Percentiles rank a stretch among this genome's conserved stretches.
Evolutionary conservation across 2,113 vertebrate genomes (phyloP).

Genomic region (Pagrus major): DNA sequence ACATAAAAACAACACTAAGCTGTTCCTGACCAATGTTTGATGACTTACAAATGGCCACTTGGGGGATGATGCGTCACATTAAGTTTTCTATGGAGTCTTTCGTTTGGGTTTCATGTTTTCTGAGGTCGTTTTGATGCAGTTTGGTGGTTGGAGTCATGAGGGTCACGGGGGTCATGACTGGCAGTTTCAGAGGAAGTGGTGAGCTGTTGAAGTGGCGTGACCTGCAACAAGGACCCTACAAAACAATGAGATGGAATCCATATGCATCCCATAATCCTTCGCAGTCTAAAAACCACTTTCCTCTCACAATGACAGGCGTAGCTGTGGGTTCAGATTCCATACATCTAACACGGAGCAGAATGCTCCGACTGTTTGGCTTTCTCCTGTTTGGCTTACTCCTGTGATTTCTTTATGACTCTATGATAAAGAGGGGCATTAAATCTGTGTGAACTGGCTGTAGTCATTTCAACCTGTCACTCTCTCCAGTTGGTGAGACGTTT

Average conservation of each 20-base stretch:
- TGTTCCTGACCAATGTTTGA: too few species aligned
- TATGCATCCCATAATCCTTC: constrained; percentile 54
- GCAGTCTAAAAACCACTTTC: constrained; percentile 33
- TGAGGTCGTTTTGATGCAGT: constrained; percentile 11
- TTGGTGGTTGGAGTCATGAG: constrained; percentile 3
- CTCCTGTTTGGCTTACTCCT: too few species aligned
- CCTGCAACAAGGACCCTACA: constrained; percentile 25
- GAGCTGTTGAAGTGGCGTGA: constrained; percentile 26
- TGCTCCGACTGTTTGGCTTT: constrained; percentile 50
- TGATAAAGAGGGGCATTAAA: constrained; percentile 57
- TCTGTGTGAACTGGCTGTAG: constrained; percentile 61
- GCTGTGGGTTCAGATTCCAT: constrained; percentile 64
- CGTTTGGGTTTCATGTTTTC: background rate
- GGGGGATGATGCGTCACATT: background rate
- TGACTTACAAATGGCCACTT: background rate
- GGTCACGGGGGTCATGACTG: constrained; percentile 24
- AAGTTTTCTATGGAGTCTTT: background rate
- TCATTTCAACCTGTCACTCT: constrained; percentile 52
- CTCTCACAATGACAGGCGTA: constrained; percentile 29
- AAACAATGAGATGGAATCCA: constrained; percentile 55
- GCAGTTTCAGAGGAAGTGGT: constrained; percentile 38
- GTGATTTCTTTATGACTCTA: constrained; percentile 56
- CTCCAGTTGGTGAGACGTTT: constrained; percentile 36
- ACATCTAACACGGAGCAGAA: constrained; percentile 49
- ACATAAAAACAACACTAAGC: too few species aligned